A percentile compares a stretch with the other conserved stretches of the same genome.
Conservation (phyloP, 2,113 vertebrate species). For the Melanostigma gelatinosum region DNA sequence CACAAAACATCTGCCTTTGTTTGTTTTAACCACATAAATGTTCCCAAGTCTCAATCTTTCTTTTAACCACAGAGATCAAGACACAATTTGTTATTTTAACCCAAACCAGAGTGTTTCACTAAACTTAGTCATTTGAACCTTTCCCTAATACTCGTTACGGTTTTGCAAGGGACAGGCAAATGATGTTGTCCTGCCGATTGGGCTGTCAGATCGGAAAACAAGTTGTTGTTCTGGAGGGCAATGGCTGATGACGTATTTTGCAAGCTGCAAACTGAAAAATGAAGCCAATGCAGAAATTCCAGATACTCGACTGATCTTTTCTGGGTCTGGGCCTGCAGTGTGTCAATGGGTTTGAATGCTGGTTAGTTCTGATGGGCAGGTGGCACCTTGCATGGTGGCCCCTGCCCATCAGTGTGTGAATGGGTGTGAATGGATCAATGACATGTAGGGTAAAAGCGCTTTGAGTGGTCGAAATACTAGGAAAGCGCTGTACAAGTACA, state of each 20-base stretch:
- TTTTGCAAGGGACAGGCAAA: background rate
- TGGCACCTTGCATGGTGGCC: too few relatives aligned
- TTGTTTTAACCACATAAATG: background rate
- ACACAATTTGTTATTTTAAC: background rate
- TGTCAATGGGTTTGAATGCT: too few relatives aligned
- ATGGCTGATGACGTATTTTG: background rate
- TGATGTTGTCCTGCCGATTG: background rate
- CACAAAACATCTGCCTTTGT: conserved; percentile 1
- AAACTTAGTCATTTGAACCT: background rate
- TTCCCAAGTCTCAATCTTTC: background rate
- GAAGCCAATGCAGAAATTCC: background rate
- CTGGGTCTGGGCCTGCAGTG: too few relatives aligned
- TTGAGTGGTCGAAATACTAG: too few relatives aligned
- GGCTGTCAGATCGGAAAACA: background rate
- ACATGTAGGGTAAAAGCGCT: too few relatives aligned
- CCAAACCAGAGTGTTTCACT: background rate
- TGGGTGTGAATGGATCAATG: too few relatives aligned
- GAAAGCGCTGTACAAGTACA: too few relatives aligned
- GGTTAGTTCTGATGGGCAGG: too few relatives aligned
- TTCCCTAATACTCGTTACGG: background rate
- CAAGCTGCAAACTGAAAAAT: too few relatives aligned
- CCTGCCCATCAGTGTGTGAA: too few relatives aligned
- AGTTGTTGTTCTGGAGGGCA: background rate
- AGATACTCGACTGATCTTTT: background rate
- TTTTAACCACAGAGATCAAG: background rate